A percentile compares a stretch with the other conserved stretches of the same genome.
phyloP scores from a whole-genome alignment of 1,140 invertebrate genomes.

The Plutomurus gul region DNA sequence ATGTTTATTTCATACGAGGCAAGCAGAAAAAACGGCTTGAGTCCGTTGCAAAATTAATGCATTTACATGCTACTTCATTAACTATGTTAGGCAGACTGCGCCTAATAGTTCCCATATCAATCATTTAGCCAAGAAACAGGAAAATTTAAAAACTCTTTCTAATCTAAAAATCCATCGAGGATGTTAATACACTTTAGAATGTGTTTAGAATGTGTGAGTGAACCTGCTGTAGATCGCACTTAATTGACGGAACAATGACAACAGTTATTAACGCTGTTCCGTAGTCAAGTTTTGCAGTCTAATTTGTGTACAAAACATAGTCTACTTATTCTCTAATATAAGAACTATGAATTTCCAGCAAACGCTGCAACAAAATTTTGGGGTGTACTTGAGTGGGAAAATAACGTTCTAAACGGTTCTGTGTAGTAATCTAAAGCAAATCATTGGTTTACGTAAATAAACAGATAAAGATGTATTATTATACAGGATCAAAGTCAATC shows the following conservation, averaged over 20 bases:
- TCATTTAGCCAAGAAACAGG: constrained; percentile 17
- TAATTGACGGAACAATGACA: constrained; percentile 17
- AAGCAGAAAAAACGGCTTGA: neutral
- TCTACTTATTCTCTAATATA: neutral
- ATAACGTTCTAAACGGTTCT: neutral
- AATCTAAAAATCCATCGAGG: neutral
- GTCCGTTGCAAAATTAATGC: too few species aligned
- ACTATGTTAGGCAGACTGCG: neutral
- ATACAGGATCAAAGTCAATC: neutral
- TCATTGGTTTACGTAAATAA: constrained; percentile 22
- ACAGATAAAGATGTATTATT: constrained; percentile 28
- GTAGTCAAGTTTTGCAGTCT: neutral
- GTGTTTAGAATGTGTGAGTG: constrained; percentile 8
- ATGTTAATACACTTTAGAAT: constrained; percentile 4
- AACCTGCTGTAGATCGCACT: neutral
- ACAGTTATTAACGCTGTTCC: neutral
- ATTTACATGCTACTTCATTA: too few species aligned
- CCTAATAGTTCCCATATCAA: neutral
- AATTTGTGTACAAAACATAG: neutral
- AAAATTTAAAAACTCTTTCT: constrained; percentile 2
- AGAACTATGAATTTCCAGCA: neutral
- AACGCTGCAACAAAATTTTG: neutral
- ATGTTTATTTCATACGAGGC: neutral
- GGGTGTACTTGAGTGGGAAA: neutral
- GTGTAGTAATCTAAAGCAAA: neutral